Base-by-base conservation (phyloP, 2,797 vertebrate species). In the Sebastes alutus region DNA sequence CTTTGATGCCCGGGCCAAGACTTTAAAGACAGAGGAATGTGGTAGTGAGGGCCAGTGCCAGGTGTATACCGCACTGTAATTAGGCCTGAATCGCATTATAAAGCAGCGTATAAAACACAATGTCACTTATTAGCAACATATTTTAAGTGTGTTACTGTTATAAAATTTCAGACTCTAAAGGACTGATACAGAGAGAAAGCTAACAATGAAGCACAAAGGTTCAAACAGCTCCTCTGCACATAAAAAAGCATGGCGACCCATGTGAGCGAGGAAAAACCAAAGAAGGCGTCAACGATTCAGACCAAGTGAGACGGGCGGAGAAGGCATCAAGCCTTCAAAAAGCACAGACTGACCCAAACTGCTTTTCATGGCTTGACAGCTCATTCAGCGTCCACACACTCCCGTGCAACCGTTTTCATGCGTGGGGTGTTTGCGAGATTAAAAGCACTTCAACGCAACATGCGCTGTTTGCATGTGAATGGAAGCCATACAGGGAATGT, bases 11-110 rank as follows among this genome's bases (percentile, higher is more conserved):
- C 20, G 11, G 82, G 94, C 95, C 95, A 96, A 95, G 83, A 82
- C 93, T 94, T 95, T 94, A 95, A 94, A 95, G 90, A 95, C 87
- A 89, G 76, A 92, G 94, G 91, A 96, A 95, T 94, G 94, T 94
- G 87, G 93, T 88, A 93, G 90, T 93, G 91, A 83, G 84, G 87
- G 86, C 86, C 9, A 81, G 77, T 88, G 93, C 95, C 95, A 96
- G 95, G 95, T 96, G 95, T 94, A 94, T 86, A 89, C 89, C 81
- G 68, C 90, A 80, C 78, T 80, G 87, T 95, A 95, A 96, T 96
- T 95, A 94, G 93, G 90, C 73, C 93, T 94, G 93, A 93, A 85
- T 90, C 54, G 35, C 91, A 93, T 95, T 94, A 91, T 92, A 93
- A 93, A 93, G 82, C 86, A 88, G 84, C 82, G 82, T 86, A 87